These are phyloP conservation scores for Nycticebus coucang DNA, from an alignment of 2,113 vertebrate species.

Conservation along the genomic window DNA sequence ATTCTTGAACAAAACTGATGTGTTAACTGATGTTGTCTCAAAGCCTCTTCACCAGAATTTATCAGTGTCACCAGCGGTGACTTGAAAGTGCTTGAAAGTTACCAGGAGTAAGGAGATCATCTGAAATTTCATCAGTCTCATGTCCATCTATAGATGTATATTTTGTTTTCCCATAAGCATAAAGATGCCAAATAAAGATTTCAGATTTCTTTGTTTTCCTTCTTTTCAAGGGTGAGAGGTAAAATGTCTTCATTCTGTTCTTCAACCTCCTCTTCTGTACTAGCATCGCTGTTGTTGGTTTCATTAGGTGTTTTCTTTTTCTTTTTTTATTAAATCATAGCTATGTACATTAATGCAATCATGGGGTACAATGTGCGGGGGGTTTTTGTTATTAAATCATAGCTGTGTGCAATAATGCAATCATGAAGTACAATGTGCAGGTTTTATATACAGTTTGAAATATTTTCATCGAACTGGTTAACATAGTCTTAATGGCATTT, in stretches of 20 bases:
- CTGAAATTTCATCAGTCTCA: conserved; percentile 80
- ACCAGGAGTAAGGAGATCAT: conserved; percentile 86
- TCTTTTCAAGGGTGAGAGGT: conserved; percentile 89
- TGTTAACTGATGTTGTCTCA: conserved; percentile 90
- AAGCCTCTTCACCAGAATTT: conserved; percentile 91
- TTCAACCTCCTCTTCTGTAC: conserved; percentile 79
- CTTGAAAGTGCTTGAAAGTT: conserved; percentile 87
- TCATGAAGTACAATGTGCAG: no score
- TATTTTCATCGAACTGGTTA: no score
- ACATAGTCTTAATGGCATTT: no score
- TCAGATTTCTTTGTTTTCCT: conserved; percentile 92
- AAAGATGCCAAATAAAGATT: conserved; percentile 95
- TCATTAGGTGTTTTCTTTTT: no score
- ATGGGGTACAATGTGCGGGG: no score
- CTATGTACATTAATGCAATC: no score
- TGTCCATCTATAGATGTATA: conserved; percentile 90
- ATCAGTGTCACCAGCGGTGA: conserved; percentile 92
- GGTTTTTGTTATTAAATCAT: no score
- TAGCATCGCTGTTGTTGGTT: conserved; percentile 81
- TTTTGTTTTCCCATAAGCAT: conserved; percentile 93
- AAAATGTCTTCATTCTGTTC: conserved; percentile 78
- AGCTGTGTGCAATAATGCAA: no score
- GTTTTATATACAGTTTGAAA: no score
- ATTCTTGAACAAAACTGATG: conserved; percentile 87
- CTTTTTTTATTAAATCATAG: no score